Evolutionary conservation across 92 coral and sea anemone genomes (phyloP), one percentile per base, ranked within the genome.

Genomic region (Phenganax subtilis): DNA sequence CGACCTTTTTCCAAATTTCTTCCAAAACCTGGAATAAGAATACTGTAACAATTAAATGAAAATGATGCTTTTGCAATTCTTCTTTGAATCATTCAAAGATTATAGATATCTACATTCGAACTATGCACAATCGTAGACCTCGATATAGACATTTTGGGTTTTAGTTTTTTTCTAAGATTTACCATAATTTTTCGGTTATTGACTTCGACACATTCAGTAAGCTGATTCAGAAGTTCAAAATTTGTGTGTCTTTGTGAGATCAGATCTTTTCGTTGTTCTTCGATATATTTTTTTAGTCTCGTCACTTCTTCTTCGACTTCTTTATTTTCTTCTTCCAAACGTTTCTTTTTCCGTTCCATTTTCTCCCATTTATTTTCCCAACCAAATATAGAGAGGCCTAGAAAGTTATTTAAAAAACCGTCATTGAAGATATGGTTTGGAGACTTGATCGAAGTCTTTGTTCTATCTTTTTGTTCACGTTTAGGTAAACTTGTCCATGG

Each of bases 331-430:
- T 78, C 82, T 28, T 78, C 82, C 59, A 78, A 60, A 44, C 82
- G 82, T 59, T 78, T 78, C 66, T 78, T 78, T 59, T 78, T 78
- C 63, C 67, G 66, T 58, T 78, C 82, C 82, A 78, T 78, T 62
- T 78, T 78, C 29, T 65, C 82, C 82, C 82, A 78, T 53, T 78
- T 78, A 47, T 78, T 78, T 51, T 78, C 82, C 82, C 82, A 78
- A 9, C 82, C 82, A 63, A 78, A 78, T 37, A 78, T 78, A 10
- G 82, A 78, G 54, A 78, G 82, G 11, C 82, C 82, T 78, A 6
- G 2, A 27, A 60, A 51, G 25, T 12, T 4, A 37, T 51, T 31
- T 72, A 2, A 14, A 52, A 10, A 2, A 25, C 28, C 7, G 51
- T 72, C 51, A 59, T 25, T 59, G 47, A 37, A 37, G 47, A 37